These are phyloP conservation scores for Mylabris phalerata DNA, from an alignment of 1,140 invertebrate species.

Conservation along the genomic window DNA sequence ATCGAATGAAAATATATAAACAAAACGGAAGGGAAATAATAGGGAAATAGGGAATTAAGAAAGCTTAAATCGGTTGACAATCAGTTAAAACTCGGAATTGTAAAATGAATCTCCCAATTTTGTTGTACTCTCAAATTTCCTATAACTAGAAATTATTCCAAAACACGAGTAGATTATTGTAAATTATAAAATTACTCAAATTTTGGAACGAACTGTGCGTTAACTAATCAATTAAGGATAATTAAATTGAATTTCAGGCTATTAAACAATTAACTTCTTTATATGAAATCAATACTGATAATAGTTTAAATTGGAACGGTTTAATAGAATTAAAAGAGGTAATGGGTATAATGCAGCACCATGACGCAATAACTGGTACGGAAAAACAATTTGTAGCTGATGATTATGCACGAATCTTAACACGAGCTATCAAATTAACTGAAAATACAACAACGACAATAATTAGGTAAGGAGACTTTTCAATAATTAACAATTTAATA, in stretches of 20 bases:
- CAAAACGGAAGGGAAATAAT: too few relatives aligned
- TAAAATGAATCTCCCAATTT: too few relatives aligned
- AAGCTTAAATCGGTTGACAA: too few relatives aligned
- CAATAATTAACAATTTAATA: not conserved
- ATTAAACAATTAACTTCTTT: constrained; percentile 24
- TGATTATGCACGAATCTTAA: constrained; percentile 63
- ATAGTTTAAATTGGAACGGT: not conserved
- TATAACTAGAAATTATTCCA: too few relatives aligned
- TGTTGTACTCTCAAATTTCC: too few relatives aligned
- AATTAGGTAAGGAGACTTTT: not conserved
- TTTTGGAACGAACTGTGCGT: not conserved
- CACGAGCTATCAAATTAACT: constrained; percentile 45
- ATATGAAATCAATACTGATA: not conserved
- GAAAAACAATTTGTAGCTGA: constrained; percentile 64
- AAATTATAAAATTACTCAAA: too few relatives aligned
- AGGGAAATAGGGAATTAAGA: too few relatives aligned
- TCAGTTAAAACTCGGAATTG: too few relatives aligned
- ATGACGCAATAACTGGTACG: constrained; percentile 59
- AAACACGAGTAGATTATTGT: too few relatives aligned
- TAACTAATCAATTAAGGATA: too few relatives aligned
- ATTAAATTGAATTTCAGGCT: constrained; percentile 7
- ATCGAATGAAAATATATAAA: too few relatives aligned
- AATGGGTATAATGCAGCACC: constrained; percentile 63
- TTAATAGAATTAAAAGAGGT: constrained; percentile 39
- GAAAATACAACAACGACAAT: not conserved